Evolutionary conservation across 2,888 invertebrate genomes (phyloP).

Genomic region (Lithophane socia): DNA sequence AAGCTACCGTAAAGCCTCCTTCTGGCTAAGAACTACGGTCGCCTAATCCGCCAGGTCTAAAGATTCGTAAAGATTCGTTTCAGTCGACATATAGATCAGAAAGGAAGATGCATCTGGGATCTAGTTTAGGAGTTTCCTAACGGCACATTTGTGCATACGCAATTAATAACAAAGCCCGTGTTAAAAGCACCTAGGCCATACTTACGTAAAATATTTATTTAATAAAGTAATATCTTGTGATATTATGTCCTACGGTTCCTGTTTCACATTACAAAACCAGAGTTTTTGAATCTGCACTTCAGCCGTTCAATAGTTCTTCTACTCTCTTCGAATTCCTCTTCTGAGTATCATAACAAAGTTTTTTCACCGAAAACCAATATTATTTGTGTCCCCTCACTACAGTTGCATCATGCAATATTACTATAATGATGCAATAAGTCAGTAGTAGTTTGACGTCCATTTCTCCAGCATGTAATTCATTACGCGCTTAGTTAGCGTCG

Average conservation of each 20-base stretch:
- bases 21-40: slow-evolving; percentile 38
- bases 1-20: slow-evolving; percentile 44
- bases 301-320: not conserved
- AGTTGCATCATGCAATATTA: slow-evolving; percentile 15
- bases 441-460: slow-evolving; percentile 3
- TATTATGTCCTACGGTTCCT: not conserved
- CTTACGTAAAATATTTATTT: not conserved
- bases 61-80: slow-evolving; percentile 37
- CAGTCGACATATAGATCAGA: not conserved
- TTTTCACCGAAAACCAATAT: not conserved
- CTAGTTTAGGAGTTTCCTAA: not conserved
- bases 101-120: not conserved
- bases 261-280: not conserved
- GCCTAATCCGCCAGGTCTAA: slow-evolving; percentile 45
- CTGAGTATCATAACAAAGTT: not conserved
- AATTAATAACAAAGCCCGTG: not conserved
- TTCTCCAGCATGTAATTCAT: slow-evolving; percentile 31
- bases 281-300: not conserved
- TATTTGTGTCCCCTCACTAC: not conserved
- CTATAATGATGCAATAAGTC: slow-evolving; percentile 8
- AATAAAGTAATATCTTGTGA: not conserved
- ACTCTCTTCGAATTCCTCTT: not conserved
- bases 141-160: not conserved
- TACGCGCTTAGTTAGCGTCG: slow-evolving; percentile 1
- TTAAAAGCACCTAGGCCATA: not conserved